Conservation (phyloP, 2,797 vertebrate genomes). For the Channa striata region DNA sequence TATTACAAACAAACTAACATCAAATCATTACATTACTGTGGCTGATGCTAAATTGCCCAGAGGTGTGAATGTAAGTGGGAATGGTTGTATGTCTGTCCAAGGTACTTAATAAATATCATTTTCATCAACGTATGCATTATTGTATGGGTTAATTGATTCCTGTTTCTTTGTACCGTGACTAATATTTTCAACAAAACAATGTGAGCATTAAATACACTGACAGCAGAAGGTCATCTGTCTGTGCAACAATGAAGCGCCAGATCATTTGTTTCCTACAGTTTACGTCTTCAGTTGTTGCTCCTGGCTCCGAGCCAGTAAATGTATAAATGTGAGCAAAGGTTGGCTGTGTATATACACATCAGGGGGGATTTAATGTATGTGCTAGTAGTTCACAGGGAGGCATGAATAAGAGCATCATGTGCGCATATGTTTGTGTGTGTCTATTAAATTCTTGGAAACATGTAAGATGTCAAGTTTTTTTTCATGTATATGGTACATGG, state of each 20-base stretch:
- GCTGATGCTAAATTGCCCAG: no score
- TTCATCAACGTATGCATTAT: no score
- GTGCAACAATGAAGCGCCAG: constrained; percentile 45
- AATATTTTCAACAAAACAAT: no score
- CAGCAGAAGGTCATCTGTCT: no score
- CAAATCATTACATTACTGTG: no score
- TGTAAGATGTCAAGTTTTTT: constrained; percentile 50
- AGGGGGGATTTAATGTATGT: constrained; percentile 64
- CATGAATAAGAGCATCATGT: constrained; percentile 46
- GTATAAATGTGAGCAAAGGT: constrained; percentile 67
- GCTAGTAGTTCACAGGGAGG: constrained; percentile 57
- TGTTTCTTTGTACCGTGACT: no score
- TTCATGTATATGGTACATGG: constrained; percentile 47
- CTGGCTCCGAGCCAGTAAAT: constrained; percentile 57
- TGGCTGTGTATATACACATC: constrained; percentile 53
- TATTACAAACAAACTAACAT: no score
- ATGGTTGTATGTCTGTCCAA: no score
- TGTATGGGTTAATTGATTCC: no score
- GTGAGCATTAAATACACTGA: no score
- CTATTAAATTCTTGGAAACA: constrained; percentile 66
- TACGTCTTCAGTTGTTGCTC: constrained; percentile 69
- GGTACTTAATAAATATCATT: no score
- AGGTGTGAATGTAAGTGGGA: no score
- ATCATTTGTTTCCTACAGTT: constrained; percentile 60
- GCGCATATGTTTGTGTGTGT: constrained; percentile 26